Conservation (phyloP, 2,797 vertebrate species). For the Enteromius radiatus region DNA sequence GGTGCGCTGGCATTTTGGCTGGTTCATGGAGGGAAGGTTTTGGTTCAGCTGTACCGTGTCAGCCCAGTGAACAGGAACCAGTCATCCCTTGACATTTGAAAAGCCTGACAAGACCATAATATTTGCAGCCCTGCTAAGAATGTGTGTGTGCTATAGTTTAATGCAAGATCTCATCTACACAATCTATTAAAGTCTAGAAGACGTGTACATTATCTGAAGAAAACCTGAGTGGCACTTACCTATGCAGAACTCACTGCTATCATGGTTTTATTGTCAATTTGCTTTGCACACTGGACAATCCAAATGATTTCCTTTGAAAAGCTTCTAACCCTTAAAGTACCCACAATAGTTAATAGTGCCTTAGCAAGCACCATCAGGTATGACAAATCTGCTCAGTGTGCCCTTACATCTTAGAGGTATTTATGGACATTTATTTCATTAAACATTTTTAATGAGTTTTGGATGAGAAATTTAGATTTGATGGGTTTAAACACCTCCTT, state of each 20-base stretch:
- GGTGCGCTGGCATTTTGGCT: constrained; percentile 19
- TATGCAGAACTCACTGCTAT: background rate
- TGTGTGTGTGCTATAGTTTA: background rate
- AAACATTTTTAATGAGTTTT: constrained; percentile 15
- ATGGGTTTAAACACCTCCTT: constrained; percentile 33
- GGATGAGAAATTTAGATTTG: constrained; percentile 27
- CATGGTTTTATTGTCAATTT: background rate
- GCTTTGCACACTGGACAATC: background rate
- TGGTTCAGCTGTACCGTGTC: constrained; percentile 46
- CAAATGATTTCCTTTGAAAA: background rate
- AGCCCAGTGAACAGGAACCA: constrained; percentile 44
- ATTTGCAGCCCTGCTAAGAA: background rate
- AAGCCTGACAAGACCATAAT: constrained; percentile 42
- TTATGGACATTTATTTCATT: constrained; percentile 12
- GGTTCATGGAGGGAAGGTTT: constrained; percentile 32
- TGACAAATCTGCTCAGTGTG: background rate
- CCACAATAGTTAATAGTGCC: background rate
- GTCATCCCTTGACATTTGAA: constrained; percentile 50
- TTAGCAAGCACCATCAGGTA: background rate
- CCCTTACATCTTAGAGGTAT: background rate
- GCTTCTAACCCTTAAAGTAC: background rate
- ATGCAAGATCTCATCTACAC: background rate
- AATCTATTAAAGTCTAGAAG: background rate
- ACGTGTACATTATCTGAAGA: background rate
- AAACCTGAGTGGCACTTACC: background rate